Base-by-base conservation (phyloP, 2,888 invertebrate species). In the Noctua janthe region DNA sequence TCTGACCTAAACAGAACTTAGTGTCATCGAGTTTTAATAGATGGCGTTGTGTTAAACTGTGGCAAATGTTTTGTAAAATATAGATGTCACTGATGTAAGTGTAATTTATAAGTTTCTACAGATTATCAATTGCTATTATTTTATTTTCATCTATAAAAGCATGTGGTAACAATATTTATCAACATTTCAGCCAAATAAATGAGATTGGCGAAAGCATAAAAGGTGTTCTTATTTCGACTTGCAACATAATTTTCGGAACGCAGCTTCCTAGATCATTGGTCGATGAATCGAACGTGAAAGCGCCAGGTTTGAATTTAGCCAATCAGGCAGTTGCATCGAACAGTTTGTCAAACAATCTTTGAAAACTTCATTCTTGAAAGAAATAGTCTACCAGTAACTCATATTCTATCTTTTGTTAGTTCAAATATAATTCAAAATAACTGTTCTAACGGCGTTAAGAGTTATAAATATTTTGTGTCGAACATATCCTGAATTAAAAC, bases 301-400 rank as follows among this genome's bases (percentile, higher is more conserved):
- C 95, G 96, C 92, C 74, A 93, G 87, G 91, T 97, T 96, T 91
- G 90, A 96, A 89, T 94, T 94, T 66, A 87, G 84, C 97, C 96
- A 97, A 96, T 96, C 92, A 90, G 78, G 74, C 23, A 39, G 78
- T 81, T 76, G 93, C 92, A 91, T 95, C 93, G 88, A 83, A 78
- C 91, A 85, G 91, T 92, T 92, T 94, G 94, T 93, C 94, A 94
- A 94, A 91, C 86, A 85, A 87, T 88, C 39, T 67, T n/a, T 11
- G 35, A 81, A 88, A 88, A 90, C 89, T 91, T 93, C 92, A 92
- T 87, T 90, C 87, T 89, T 47, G 84, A 89, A 91, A 85, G 88
- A 91, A 92, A 92, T 91, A 89, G 89, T 91, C 90, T 89, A 73
- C 89, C 80, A 85, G 89, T 90, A 91, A 88, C 90, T 93, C 91